Evolutionary conservation across 1,140 invertebrate genomes (phyloP).

Genomic region (Leptinotarsa undecemlineata): DNA sequence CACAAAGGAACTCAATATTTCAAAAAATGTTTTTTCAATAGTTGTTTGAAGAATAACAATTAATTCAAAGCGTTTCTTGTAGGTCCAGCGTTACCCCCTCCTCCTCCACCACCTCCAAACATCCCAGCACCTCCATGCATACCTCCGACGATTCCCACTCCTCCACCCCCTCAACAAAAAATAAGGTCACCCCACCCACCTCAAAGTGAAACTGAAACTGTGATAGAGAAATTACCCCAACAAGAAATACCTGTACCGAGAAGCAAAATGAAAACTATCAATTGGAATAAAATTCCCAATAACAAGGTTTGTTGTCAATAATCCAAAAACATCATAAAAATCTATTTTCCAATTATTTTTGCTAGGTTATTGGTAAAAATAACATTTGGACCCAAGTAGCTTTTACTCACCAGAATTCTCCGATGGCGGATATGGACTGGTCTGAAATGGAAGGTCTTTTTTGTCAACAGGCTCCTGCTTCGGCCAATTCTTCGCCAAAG

Average conservation of each 20-base stretch:
- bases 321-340: too few relatives aligned
- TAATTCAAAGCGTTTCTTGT: constrained; percentile 15
- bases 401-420: constrained; percentile 78
- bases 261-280: constrained; percentile 93
- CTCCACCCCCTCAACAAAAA: constrained; percentile 51
- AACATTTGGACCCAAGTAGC: constrained; percentile 94
- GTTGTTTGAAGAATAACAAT: too few relatives aligned
- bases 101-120: constrained; percentile 59
- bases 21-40: too few relatives aligned
- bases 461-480: constrained; percentile 76
- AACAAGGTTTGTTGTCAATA: constrained; percentile 65
- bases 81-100: constrained; percentile 44
- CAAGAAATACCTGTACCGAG: constrained; percentile 86
- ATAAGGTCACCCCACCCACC: constrained; percentile 51
- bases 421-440: constrained; percentile 83
- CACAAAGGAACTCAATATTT: too few relatives aligned
- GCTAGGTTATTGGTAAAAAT: constrained; percentile 76
- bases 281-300: constrained; percentile 92
- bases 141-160: constrained; percentile 48
- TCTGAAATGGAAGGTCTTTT: constrained; percentile 90
- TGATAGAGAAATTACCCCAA: constrained; percentile 68
- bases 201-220: constrained; percentile 49
- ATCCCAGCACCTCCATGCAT: constrained; percentile 54
- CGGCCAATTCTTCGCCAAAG: constrained; percentile 63
- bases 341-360: background rate